These are phyloP conservation scores for Didymodactylos carnosus DNA, from an alignment of 2,888 invertebrate species.

Conservation along the genomic window DNA sequence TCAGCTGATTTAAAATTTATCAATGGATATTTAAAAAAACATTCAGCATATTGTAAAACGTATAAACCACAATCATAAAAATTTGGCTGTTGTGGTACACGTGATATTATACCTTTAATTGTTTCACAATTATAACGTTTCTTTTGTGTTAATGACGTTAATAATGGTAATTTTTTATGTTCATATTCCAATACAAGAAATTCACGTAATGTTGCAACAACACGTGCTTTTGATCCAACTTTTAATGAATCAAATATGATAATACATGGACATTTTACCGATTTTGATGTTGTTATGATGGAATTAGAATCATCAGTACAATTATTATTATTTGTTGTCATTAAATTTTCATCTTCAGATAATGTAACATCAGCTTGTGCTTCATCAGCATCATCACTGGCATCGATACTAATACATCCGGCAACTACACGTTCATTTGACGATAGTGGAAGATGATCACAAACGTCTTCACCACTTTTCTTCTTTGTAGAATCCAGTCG, in stretches of 20 bases:
- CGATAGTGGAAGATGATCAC: too few relatives aligned
- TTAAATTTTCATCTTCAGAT: too few relatives aligned
- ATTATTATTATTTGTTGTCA: too few relatives aligned
- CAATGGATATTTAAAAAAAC: neutral
- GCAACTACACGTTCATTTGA: too few relatives aligned
- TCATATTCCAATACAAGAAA: constrained; percentile 42
- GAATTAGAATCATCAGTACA: too few relatives aligned
- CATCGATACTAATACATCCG: too few relatives aligned
- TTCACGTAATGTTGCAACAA: constrained; percentile 70
- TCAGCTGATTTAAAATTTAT: neutral
- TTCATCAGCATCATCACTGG: constrained; percentile 15
- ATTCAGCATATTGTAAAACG: constrained; percentile 55
- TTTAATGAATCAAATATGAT: constrained; percentile 78
- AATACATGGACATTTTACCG: constrained; percentile 67
- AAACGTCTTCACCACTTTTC: too few relatives aligned
- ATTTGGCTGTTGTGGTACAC: constrained; percentile 86
- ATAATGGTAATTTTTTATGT: neutral
- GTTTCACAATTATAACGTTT: neutral
- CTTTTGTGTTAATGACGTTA: neutral
- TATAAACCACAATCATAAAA: constrained; percentile 89
- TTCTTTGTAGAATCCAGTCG: too few relatives aligned
- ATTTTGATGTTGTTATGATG: too few relatives aligned
- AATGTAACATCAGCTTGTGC: neutral
- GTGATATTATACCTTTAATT: neutral
- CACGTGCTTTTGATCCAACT: constrained; percentile 53